Evolutionary conservation across 2,113 vertebrate genomes (phyloP).

Genomic region (Antidorcas marsupialis): DNA sequence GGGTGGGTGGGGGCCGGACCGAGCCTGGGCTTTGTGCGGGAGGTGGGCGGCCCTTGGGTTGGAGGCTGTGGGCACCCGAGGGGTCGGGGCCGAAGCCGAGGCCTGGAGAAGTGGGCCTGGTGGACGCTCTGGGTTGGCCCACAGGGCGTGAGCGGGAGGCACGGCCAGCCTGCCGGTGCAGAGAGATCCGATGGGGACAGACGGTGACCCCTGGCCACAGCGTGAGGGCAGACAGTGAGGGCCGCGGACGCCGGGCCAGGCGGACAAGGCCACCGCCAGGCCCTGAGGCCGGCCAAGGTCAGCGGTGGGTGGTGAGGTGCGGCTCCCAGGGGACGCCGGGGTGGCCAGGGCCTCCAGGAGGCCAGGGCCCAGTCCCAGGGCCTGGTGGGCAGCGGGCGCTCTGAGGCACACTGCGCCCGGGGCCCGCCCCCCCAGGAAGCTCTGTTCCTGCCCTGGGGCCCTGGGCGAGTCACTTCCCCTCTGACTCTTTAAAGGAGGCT

Average conservation of each 20-base stretch:
- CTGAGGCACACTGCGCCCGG: neutral
- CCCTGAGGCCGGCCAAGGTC: neutral
- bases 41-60: neutral
- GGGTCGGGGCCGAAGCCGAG: neutral
- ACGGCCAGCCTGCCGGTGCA: neutral
- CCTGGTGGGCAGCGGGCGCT: neutral
- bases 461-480: neutral
- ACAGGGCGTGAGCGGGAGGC: neutral
- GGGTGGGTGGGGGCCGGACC: neutral
- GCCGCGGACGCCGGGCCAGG: neutral
- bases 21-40: neutral
- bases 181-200: neutral
- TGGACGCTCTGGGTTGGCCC: neutral
- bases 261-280: slow-evolving; percentile 4
- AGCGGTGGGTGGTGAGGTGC: neutral
- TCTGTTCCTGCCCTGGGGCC: neutral
- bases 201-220: neutral
- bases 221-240: neutral
- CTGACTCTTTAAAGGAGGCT: neutral
- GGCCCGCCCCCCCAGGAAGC: neutral
- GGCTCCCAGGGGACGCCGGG: neutral
- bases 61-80: neutral
- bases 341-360: neutral
- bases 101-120: neutral
- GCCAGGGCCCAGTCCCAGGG: neutral